Conservation (phyloP, 2,888 invertebrate species). For the Acanthoscelides obtectus region DNA sequence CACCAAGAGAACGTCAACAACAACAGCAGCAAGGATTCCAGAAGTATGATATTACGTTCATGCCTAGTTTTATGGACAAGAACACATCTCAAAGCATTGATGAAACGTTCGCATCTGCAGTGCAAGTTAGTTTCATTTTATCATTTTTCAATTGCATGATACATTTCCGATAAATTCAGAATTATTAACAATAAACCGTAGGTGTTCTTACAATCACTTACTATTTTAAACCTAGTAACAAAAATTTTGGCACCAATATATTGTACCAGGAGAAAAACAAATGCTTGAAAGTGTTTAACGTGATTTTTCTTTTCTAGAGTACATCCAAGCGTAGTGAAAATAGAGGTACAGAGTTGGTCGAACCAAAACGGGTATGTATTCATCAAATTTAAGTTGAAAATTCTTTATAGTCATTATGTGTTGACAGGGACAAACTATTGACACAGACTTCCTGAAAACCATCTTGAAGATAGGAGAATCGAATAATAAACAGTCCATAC, state of each 20-base stretch:
- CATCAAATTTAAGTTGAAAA: background rate
- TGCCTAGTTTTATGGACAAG: background rate
- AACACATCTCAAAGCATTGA: background rate
- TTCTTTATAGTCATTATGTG: background rate
- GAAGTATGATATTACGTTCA: background rate
- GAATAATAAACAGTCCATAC: background rate
- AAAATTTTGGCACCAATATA: too few relatives aligned
- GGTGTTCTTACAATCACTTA: too few relatives aligned
- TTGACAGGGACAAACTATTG: conserved; percentile 19
- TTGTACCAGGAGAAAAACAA: too few relatives aligned
- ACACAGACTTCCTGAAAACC: conserved; percentile 35
- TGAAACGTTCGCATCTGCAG: background rate
- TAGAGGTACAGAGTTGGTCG: background rate
- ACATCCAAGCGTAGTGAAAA: background rate
- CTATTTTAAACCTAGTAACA: too few relatives aligned
- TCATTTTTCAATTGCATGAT: too few relatives aligned
- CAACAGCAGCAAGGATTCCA: background rate
- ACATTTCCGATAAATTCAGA: too few relatives aligned
- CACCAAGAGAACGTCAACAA: background rate
- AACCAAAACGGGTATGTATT: background rate
- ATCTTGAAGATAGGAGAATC: conserved; percentile 31
- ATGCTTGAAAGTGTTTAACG: too few relatives aligned
- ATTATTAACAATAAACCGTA: too few relatives aligned
- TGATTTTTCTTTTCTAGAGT: background rate
- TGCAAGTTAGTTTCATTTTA: conserved; percentile 6